These are phyloP conservation scores for Vesta saturnalis DNA, from an alignment of 2,888 invertebrate genomes.

Conservation along the genomic window DNA sequence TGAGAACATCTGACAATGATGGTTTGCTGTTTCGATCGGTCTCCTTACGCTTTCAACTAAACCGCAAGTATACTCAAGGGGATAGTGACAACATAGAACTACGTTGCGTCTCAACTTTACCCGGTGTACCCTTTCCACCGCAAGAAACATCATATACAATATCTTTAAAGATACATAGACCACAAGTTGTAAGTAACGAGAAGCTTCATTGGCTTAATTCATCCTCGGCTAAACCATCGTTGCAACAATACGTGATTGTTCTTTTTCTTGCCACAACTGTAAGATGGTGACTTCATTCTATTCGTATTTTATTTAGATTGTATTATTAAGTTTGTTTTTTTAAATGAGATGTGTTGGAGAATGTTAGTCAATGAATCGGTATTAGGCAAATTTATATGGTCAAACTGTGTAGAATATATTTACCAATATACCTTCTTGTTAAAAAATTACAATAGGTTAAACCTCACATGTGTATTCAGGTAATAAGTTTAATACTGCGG, in stretches of 20 bases:
- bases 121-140: slow-evolving; percentile 34
- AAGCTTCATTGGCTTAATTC: slow-evolving; percentile 36
- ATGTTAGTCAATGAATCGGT: neutral
- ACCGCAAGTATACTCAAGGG: slow-evolving; percentile 36
- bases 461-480: no score
- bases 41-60: slow-evolving; percentile 31
- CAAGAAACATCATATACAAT: slow-evolving; percentile 29
- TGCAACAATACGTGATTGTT: slow-evolving; percentile 16
- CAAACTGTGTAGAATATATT: neutral
- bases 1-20: slow-evolving; percentile 30
- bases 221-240: slow-evolving; percentile 15
- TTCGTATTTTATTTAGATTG: neutral
- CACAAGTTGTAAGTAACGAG: slow-evolving; percentile 36
- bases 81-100: slow-evolving; percentile 30
- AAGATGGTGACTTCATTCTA: slow-evolving; percentile 26
- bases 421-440: no score
- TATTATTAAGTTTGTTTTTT: neutral
- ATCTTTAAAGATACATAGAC: slow-evolving; percentile 26
- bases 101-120: slow-evolving; percentile 33
- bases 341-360: neutral
- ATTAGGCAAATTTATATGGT: neutral
- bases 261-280: slow-evolving; percentile 25
- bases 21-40: slow-evolving; percentile 33
- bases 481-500: no score
- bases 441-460: no score